These are phyloP conservation scores for Notospermus geniculatus DNA, from an alignment of 1,140 invertebrate species.

Conservation along the genomic window DNA sequence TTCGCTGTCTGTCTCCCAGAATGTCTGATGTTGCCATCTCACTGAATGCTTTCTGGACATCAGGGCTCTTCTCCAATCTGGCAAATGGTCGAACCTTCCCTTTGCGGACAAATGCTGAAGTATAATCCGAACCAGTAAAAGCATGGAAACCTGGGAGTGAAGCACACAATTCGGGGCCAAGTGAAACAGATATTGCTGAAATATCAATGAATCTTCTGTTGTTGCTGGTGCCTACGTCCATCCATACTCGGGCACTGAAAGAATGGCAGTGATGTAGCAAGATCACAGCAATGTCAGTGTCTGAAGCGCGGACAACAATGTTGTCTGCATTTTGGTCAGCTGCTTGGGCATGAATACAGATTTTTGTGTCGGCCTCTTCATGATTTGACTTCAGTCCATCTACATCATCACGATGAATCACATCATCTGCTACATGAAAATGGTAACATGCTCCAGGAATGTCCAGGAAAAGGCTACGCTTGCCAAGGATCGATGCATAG, in stretches of 20 bases:
- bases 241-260: not conserved
- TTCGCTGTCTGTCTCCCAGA: not conserved
- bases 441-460: not conserved
- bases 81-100: conserved; percentile 10
- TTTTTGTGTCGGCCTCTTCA: conserved; percentile 15
- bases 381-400: conserved; percentile 6
- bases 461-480: conserved; percentile 7
- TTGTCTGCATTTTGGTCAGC: not conserved
- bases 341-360: conserved; percentile 6
- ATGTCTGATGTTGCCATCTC: not conserved
- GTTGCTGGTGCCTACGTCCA: conserved; percentile 18
- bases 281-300: conserved; percentile 3
- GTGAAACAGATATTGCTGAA: not conserved
- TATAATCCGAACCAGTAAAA: conserved; percentile 15
- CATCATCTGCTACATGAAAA: not conserved
- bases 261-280: not conserved
- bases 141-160: conserved; percentile 7
- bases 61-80: not conserved
- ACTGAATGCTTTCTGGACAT: conserved; percentile 7
- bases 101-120: conserved; percentile 13
- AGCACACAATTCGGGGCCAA: not conserved
- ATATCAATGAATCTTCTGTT: conserved; percentile 15
- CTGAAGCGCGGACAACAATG: conserved; percentile 5
- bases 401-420: not conserved
- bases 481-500: conserved; percentile 6